Evolutionary conservation across 2,797 vertebrate genomes (phyloP).

Genomic region (Carduelis carduelis): DNA sequence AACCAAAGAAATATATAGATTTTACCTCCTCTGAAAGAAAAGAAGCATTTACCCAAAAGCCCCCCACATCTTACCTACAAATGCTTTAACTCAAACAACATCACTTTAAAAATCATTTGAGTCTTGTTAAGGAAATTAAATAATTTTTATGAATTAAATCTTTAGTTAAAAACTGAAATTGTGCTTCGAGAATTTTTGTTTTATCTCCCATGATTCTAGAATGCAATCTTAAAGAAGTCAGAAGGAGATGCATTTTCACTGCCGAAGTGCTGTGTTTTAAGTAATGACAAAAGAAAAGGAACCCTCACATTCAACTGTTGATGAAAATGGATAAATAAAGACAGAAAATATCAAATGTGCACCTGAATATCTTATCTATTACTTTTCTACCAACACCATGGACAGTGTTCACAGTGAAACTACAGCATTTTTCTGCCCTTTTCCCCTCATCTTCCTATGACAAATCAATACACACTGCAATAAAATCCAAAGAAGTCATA

Average conservation of each 20-base stretch:
- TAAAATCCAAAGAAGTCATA: neutral
- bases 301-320: neutral
- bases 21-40: neutral
- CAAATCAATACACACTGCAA: neutral
- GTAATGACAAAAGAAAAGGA: neutral
- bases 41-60: neutral
- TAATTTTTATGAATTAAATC: neutral
- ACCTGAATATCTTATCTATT: neutral
- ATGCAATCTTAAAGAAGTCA: neutral
- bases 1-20: neutral
- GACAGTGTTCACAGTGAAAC: neutral
- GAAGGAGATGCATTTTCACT: neutral
- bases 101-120: neutral
- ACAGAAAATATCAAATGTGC: neutral
- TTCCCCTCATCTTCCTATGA: neutral
- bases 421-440: neutral
- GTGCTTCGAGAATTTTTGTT: neutral
- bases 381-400: neutral
- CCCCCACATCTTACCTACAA: neutral
- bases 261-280: neutral
- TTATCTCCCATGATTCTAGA: neutral
- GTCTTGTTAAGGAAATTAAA: neutral
- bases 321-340: neutral
- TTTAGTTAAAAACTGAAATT: neutral
- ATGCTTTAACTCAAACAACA: neutral